Evolutionary conservation across 2,797 vertebrate species (phyloP).

Genomic region (Neoniphon sammara): DNA sequence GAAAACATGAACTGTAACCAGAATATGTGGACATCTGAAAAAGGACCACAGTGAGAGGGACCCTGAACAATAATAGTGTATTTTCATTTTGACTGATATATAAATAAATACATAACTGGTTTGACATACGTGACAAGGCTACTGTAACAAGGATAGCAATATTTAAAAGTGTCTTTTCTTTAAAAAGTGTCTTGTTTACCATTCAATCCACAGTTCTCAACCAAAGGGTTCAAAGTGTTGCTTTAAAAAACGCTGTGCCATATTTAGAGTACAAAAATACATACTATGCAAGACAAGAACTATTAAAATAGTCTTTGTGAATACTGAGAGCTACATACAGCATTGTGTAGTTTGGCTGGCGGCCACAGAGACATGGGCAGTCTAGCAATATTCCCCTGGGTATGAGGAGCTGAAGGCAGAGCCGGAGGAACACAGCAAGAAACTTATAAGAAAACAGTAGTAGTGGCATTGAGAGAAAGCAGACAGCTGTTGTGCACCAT

Average conservation of each 20-base stretch:
- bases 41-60: conserved; percentile 37
- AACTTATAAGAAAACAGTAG: not conserved
- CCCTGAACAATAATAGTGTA: conserved; percentile 31
- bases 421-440: conserved; percentile 1
- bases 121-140: conserved; percentile 46
- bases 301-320: conserved; percentile 61
- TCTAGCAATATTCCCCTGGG: not conserved
- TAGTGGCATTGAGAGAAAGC: conserved; percentile 6
- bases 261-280: conserved; percentile 76
- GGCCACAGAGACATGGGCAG: not conserved
- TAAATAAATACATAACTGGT: conserved; percentile 68
- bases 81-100: conserved; percentile 39
- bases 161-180: conserved; percentile 51
- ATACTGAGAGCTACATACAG: conserved; percentile 50
- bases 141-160: conserved; percentile 17
- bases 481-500: not conserved
- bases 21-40: conserved; percentile 22
- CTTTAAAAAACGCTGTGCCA: conserved; percentile 64
- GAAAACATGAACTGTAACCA: not conserved
- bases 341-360: conserved; percentile 38
- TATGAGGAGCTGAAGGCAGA: conserved; percentile 14
- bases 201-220: conserved; percentile 59
- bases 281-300: conserved; percentile 61
- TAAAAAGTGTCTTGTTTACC: conserved; percentile 46
- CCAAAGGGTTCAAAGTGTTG: conserved; percentile 60